These are phyloP conservation scores for Gambusia holbrooki DNA, from an alignment of 2,113 vertebrate genomes.

Conservation along the genomic window DNA sequence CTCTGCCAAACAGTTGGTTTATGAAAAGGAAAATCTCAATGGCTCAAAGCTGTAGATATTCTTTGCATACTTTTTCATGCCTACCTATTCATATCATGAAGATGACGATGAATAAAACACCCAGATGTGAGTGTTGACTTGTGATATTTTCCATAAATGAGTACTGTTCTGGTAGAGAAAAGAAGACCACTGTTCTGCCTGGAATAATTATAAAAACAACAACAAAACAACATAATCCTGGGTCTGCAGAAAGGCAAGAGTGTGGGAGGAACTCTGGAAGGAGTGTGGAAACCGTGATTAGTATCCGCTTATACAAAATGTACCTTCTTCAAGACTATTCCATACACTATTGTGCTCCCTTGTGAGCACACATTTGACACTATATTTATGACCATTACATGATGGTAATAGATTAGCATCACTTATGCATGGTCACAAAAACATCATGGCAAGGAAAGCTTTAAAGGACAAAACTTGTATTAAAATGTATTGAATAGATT, in stretches of 20 bases:
- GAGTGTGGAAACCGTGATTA: constrained; percentile 65
- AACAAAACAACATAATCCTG: constrained; percentile 49
- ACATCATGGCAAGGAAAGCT: constrained; percentile 2
- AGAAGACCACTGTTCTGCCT: constrained; percentile 27
- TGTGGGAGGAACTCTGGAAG: constrained; percentile 63
- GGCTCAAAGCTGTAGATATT: not conserved
- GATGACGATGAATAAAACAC: constrained; percentile 16
- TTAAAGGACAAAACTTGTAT: not conserved
- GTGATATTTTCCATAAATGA: not conserved
- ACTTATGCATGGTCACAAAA: constrained; percentile 5
- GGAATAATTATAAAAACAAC: constrained; percentile 29
- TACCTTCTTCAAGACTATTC: constrained; percentile 42
- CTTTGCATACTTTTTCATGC: not conserved
- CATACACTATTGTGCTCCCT: not conserved
- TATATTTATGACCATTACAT: constrained; percentile 2
- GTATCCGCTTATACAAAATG: constrained; percentile 56
- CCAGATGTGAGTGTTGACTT: constrained; percentile 14
- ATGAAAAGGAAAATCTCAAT: not conserved
- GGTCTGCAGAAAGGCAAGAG: constrained; percentile 44
- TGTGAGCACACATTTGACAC: not conserved
- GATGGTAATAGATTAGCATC: constrained; percentile 5
- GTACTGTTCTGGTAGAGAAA: constrained; percentile 11
- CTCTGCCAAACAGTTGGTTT: not conserved
- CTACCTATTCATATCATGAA: not conserved
- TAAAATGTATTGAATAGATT: no score